A percentile compares a stretch with the other conserved stretches of the same genome.
phyloP scores from a whole-genome alignment of 2,797 vertebrate genomes.

The Rallus crepitans region DNA sequence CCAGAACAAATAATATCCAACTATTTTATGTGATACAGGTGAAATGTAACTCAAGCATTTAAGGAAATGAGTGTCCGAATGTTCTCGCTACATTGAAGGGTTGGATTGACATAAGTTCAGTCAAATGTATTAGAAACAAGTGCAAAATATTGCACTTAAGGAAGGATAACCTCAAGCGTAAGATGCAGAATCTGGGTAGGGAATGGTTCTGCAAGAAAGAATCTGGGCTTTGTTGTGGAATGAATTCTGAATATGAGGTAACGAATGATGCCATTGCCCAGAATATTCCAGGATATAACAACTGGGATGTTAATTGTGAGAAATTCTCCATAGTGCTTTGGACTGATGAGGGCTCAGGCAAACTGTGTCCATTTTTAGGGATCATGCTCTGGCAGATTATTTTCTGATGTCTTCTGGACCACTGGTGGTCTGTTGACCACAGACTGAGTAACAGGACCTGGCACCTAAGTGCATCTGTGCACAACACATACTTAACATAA shows the following conservation, averaged over 20 bases:
- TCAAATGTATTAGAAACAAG: background rate
- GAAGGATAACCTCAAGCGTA: background rate
- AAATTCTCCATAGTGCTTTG: background rate
- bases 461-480: background rate
- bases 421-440: background rate
- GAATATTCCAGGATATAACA: background rate
- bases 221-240: background rate
- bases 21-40: background rate
- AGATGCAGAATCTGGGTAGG: background rate
- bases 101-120: background rate
- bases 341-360: background rate
- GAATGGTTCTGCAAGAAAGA: background rate
- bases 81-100: background rate
- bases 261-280: background rate
- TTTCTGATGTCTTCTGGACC: background rate
- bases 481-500: accelerated
- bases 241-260: background rate
- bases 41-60: background rate
- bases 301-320: background rate
- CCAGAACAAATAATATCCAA: background rate
- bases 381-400: background rate
- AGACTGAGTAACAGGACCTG: background rate
- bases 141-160: background rate
- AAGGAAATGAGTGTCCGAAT: background rate
- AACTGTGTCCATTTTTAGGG: background rate